phyloP scores from a whole-genome alignment of 2,113 vertebrate genomes.

The Dipodomys ordii region DNA sequence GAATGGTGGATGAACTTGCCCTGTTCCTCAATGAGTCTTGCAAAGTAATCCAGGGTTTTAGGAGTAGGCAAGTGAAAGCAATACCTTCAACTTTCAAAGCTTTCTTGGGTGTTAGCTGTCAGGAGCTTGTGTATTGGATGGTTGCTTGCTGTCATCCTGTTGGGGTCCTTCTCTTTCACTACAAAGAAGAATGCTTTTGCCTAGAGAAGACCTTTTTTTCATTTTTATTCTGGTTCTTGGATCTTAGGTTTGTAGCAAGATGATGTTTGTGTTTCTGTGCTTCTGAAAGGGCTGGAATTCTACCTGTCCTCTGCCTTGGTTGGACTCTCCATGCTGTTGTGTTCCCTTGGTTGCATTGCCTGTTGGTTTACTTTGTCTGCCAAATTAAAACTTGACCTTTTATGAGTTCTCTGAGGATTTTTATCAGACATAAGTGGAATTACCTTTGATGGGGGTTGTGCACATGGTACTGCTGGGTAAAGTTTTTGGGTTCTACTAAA shows the following conservation, averaged over 20 bases:
- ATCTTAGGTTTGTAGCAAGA: background rate
- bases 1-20: background rate
- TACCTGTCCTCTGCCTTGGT: background rate
- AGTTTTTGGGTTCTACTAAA: background rate
- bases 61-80: background rate
- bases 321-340: conserved; percentile 48
- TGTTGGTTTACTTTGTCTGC: conserved; percentile 82
- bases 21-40: background rate
- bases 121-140: background rate
- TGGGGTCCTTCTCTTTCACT: background rate
- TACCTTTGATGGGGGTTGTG: conserved; percentile 50
- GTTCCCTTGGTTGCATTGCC: conserved; percentile 66
- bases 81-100: background rate
- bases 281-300: background rate
- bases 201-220: background rate
- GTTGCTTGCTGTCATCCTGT: background rate
- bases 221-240: background rate
- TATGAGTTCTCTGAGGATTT: conserved; percentile 75
- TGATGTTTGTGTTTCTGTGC: background rate
- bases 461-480: background rate
- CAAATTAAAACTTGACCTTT: conserved; percentile 81
- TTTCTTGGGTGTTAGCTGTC: background rate
- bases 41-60: background rate
- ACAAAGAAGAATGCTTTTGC: background rate
- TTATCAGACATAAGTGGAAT: conserved; percentile 58